Conservation (phyloP, 2,113 vertebrate genomes). For the Melanostigma gelatinosum region DNA sequence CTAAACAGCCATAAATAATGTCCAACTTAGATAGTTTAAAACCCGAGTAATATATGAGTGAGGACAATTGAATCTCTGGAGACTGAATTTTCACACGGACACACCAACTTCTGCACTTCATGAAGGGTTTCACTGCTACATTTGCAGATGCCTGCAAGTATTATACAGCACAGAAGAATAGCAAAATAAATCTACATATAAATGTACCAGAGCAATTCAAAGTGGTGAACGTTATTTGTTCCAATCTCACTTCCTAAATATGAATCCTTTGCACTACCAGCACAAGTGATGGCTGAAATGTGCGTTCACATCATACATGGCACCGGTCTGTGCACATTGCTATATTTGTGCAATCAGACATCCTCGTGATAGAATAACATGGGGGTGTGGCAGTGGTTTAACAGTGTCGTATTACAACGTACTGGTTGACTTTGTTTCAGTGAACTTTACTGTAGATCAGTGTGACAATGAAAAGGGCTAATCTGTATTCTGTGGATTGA, state of each 20-base stretch:
- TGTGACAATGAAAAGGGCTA: not conserved
- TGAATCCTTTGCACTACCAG: not conserved
- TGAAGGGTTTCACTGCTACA: not conserved
- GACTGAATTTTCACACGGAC: constrained; percentile 19
- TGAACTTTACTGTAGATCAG: not conserved
- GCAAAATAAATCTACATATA: too few relatives aligned
- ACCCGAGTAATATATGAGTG: not conserved
- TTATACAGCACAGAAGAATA: not conserved
- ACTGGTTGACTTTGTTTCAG: not conserved
- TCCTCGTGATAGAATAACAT: not conserved
- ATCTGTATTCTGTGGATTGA: not conserved
- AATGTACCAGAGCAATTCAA: not conserved
- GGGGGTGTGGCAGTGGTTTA: constrained; percentile 19
- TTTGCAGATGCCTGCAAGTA: not conserved
- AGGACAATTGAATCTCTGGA: constrained; percentile 15
- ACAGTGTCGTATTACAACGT: too few relatives aligned
- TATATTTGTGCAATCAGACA: not conserved
- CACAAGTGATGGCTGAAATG: not conserved
- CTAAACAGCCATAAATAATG: constrained; percentile 35
- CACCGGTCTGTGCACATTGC: not conserved
- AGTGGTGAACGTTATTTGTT: not conserved
- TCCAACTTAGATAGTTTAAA: not conserved
- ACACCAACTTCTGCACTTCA: not conserved
- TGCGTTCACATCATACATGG: not conserved
- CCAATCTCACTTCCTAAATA: not conserved